Conservation (phyloP, 2,113 vertebrate genomes). For the Megaceryle torquata region DNA sequence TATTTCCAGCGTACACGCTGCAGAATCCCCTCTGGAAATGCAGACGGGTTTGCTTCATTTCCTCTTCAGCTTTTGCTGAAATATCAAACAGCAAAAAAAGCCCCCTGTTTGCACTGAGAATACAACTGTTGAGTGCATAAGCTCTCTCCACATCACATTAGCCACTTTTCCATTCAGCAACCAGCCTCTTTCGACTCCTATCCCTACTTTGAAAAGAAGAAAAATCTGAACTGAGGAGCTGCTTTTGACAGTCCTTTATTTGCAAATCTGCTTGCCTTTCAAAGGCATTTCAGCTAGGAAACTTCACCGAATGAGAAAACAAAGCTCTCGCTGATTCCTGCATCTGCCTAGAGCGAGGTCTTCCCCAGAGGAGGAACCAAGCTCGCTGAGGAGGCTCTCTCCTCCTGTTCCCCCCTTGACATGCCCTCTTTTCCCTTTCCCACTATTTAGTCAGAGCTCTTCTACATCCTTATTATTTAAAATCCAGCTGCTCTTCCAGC, state of each 20-base stretch:
- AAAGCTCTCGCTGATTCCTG: neutral
- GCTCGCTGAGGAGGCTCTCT: neutral
- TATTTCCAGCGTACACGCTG: neutral
- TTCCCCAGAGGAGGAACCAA: neutral
- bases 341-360: neutral
- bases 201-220: neutral
- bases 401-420: neutral
- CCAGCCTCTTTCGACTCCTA: neutral
- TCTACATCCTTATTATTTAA: neutral
- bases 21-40: neutral
- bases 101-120: neutral
- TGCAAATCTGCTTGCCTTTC: conserved; percentile 16
- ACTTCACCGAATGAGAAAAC: neutral
- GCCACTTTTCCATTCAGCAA: neutral
- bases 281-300: neutral
- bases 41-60: conserved; percentile 45
- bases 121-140: conserved; percentile 36
- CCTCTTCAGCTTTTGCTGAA: conserved; percentile 53
- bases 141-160: neutral
- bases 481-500: conserved; percentile 5
- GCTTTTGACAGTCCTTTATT: neutral
- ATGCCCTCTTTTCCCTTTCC: neutral
- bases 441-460: neutral
- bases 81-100: conserved; percentile 5
- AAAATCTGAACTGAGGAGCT: neutral